phyloP scores from a whole-genome alignment of 2,797 vertebrate species.

The Hyperoplus immaculatus region DNA sequence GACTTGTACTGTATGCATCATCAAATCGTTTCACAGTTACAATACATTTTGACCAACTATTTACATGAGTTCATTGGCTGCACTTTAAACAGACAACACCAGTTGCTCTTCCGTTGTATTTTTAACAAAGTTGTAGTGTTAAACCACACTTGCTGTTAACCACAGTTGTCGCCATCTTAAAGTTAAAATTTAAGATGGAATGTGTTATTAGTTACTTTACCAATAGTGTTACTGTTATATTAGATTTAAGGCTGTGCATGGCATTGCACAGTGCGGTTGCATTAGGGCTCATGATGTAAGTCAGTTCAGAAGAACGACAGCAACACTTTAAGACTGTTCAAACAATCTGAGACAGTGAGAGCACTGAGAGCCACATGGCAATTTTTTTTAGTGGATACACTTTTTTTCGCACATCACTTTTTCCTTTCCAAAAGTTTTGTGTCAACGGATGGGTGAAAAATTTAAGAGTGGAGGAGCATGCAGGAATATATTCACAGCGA shows the following conservation, averaged over 20 bases:
- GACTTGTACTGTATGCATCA: neutral
- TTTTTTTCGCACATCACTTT: slow-evolving; percentile 47
- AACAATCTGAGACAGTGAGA: slow-evolving; percentile 32
- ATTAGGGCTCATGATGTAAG: slow-evolving; percentile 30
- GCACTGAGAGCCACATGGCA: slow-evolving; percentile 24
- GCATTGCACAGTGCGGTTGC: slow-evolving; percentile 6
- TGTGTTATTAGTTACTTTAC: slow-evolving; percentile 2
- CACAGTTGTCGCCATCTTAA: neutral
- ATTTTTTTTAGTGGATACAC: slow-evolving; percentile 25
- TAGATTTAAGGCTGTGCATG: slow-evolving; percentile 12
- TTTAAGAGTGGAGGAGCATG: slow-evolving; percentile 35
- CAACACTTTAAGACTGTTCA: slow-evolving; percentile 33
- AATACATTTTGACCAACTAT: neutral
- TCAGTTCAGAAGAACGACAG: slow-evolving; percentile 35
- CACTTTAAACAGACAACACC: neutral
- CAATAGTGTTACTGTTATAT: neutral
- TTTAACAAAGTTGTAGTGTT: neutral
- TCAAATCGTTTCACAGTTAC: too few species aligned
- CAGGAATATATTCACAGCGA: slow-evolving; percentile 37
- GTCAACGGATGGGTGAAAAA: slow-evolving; percentile 54
- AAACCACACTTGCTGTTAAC: neutral
- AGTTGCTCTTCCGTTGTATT: neutral
- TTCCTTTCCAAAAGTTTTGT: slow-evolving; percentile 61
- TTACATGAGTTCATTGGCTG: neutral
- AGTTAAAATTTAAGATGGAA: neutral